Conservation (phyloP, 2,888 invertebrate genomes). For the Latrodectus elegans region DNA sequence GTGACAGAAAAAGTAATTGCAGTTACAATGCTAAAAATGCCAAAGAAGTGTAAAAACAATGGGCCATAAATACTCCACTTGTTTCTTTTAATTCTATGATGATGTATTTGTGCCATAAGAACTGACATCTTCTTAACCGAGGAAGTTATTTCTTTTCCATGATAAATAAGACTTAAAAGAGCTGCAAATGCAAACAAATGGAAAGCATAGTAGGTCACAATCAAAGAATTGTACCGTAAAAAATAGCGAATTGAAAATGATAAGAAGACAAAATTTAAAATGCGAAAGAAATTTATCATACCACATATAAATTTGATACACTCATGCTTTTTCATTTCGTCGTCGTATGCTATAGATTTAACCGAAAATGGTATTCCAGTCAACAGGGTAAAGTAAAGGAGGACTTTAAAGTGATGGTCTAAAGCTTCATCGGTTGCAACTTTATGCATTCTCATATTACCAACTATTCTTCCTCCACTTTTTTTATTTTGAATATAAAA, state of each 20-base stretch:
- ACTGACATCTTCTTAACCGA: neutral
- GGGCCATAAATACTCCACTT: neutral
- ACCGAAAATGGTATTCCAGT: neutral
- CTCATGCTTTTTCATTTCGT: neutral
- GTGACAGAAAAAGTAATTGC: neutral
- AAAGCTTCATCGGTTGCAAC: too few relatives aligned
- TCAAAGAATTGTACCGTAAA: slow-evolving; percentile 10
- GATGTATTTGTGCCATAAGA: neutral
- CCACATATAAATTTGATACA: neutral
- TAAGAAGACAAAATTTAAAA: slow-evolving; percentile 10
- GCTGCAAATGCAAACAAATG: neutral
- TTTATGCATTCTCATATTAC: too few relatives aligned
- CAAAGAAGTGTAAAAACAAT: neutral
- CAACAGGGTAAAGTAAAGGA: neutral
- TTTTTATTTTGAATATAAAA: too few relatives aligned
- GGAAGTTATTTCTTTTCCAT: neutral
- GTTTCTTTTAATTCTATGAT: neutral
- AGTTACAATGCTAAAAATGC: neutral
- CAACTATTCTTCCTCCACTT: too few relatives aligned
- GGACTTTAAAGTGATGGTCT: neutral
- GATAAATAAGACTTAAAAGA: neutral
- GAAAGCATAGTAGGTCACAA: slow-evolving; percentile 10
- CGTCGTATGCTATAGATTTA: neutral
- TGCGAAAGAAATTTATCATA: neutral
- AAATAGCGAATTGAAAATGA: slow-evolving; percentile 1